These are phyloP conservation scores for Pelochelys cantorii DNA, from an alignment of 2,797 vertebrate genomes.

Conservation along the genomic window DNA sequence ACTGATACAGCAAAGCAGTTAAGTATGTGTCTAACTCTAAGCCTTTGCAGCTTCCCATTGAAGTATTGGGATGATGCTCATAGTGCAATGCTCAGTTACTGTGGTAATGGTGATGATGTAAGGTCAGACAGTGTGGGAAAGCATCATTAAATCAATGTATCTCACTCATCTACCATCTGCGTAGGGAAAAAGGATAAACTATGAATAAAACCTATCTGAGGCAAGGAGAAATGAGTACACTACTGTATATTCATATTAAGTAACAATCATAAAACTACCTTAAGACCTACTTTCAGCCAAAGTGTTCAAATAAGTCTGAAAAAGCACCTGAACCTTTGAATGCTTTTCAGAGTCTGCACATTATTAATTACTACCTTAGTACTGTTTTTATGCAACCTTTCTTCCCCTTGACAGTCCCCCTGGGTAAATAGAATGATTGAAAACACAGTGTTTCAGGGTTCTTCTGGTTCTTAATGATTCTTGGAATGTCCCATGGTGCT, in stretches of 20 bases:
- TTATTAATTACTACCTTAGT: background rate
- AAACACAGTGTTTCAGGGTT: background rate
- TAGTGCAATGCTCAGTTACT: background rate
- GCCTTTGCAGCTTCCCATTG: background rate
- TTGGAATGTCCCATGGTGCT: background rate
- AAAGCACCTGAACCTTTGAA: background rate
- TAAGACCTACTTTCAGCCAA: background rate
- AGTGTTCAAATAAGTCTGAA: background rate
- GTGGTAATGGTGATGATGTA: background rate
- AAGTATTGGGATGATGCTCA: background rate
- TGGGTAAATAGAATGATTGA: background rate
- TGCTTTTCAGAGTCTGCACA: background rate
- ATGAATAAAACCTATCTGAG: background rate
- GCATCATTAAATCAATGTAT: background rate
- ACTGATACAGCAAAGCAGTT: background rate
- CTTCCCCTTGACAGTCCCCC: background rate
- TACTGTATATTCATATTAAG: background rate
- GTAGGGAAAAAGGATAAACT: background rate
- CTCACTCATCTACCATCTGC: background rate
- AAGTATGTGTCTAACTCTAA: background rate
- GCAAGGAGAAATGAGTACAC: background rate
- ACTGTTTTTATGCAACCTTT: fast-evolving
- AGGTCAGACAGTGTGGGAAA: background rate
- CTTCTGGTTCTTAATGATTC: background rate
- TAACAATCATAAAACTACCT: background rate